Evolutionary conservation across 2,113 vertebrate species (phyloP).

Genomic region (Eleginops maclovinus): DNA sequence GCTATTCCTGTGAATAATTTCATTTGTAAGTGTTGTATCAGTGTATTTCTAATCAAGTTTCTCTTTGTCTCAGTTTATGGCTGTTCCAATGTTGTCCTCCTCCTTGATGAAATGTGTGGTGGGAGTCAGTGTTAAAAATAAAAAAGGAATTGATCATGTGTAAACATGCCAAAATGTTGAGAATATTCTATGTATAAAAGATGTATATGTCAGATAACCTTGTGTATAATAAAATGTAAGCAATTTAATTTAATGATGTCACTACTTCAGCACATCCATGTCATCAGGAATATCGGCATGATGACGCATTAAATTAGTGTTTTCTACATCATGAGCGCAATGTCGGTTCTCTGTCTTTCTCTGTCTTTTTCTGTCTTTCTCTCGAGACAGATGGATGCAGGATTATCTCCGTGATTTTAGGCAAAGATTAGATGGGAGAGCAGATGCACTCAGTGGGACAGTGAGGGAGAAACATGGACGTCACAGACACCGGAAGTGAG

Average conservation of each 20-base stretch:
- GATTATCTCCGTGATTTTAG: slow-evolving; percentile 86
- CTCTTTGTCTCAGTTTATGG: slow-evolving; percentile 66
- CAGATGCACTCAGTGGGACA: slow-evolving; percentile 86
- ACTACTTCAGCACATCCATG: slow-evolving; percentile 34
- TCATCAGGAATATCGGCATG: slow-evolving; percentile 29
- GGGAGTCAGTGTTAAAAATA: slow-evolving; percentile 57
- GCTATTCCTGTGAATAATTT: slow-evolving; percentile 56
- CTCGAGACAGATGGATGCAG: slow-evolving; percentile 82
- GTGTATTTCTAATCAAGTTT: slow-evolving; percentile 67
- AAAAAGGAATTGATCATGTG: slow-evolving; percentile 50
- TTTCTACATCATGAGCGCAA: slow-evolving; percentile 44
- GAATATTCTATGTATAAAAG: slow-evolving; percentile 73
- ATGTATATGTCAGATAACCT: slow-evolving; percentile 81
- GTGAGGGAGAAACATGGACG: slow-evolving; percentile 65
- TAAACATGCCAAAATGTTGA: slow-evolving; percentile 61
- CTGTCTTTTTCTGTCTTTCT: slow-evolving; percentile 51
- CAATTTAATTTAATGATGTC: slow-evolving; percentile 47
- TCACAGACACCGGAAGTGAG: slow-evolving; percentile 53
- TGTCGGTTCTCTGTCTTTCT: slow-evolving; percentile 43
- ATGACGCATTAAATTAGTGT: slow-evolving; percentile 41
- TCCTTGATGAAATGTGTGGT: slow-evolving; percentile 63
- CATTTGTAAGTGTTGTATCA: slow-evolving; percentile 70
- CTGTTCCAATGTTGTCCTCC: slow-evolving; percentile 67
- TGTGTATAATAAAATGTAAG: slow-evolving; percentile 81
- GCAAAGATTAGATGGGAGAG: slow-evolving; percentile 84